Conservation (phyloP, 2,113 vertebrate genomes). For the Bubalus kerabau region DNA sequence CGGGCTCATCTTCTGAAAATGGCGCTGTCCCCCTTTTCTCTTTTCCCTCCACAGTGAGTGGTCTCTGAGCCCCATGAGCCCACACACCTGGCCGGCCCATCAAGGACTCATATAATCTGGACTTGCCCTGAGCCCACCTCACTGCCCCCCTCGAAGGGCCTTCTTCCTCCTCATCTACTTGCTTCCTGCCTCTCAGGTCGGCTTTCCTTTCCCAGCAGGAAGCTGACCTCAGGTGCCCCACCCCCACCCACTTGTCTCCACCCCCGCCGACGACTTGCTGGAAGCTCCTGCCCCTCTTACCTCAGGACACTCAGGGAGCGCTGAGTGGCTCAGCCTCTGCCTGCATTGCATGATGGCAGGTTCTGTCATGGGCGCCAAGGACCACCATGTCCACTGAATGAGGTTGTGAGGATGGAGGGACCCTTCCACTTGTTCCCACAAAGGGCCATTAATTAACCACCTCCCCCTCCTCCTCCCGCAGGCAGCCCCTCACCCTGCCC, state of each 20-base stretch:
- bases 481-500: not conserved
- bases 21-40: not conserved
- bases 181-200: not conserved
- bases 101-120: not conserved
- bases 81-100: not conserved
- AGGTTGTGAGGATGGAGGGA: not conserved
- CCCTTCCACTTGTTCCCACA: not conserved
- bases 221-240: not conserved
- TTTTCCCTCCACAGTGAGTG: not conserved
- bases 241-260: fast-evolving
- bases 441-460: not conserved
- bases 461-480: not conserved
- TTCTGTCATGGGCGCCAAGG: not conserved
- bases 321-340: not conserved
- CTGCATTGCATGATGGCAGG: not conserved
- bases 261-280: not conserved
- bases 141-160: fast-evolving
- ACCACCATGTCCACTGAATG: not conserved
- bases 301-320: not conserved
- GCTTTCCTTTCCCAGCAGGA: not conserved
- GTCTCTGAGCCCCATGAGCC: not conserved
- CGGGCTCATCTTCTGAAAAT: fast-evolving
- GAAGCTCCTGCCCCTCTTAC: not conserved
- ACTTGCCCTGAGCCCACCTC: not conserved
- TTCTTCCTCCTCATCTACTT: not conserved